Conservation (phyloP, 2,797 vertebrate species). For the Antrozous pallidus region DNA sequence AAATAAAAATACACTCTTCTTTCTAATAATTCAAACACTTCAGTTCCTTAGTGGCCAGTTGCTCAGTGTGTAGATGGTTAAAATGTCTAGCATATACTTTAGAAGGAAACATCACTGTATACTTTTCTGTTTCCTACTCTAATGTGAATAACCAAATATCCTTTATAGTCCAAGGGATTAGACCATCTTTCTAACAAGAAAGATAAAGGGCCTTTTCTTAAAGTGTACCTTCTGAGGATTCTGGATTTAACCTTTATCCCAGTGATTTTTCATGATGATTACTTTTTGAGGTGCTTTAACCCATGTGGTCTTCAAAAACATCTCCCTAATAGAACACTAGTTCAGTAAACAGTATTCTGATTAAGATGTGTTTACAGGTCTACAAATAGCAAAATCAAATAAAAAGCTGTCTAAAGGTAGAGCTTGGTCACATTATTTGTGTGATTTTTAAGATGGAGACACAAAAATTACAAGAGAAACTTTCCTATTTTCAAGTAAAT, state of each 20-base stretch:
- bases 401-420: slow-evolving; percentile 28
- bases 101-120: background rate
- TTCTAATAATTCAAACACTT: background rate
- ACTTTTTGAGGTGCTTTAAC: slow-evolving; percentile 11
- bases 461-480: background rate
- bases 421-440: background rate
- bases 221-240: background rate
- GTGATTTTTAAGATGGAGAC: slow-evolving; percentile 43
- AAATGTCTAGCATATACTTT: background rate
- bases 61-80: background rate
- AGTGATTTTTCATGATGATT: background rate
- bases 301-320: background rate
- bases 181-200: slow-evolving; percentile 9
- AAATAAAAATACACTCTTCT: slow-evolving; percentile 10
- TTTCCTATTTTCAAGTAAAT: slow-evolving; percentile 5
- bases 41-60: background rate
- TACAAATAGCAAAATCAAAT: background rate
- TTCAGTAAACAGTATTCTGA: background rate
- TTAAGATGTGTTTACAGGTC: background rate
- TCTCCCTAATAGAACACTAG: background rate
- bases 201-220: background rate
- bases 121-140: slow-evolving; percentile 2
- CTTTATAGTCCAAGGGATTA: slow-evolving; percentile 22
- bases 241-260: background rate
- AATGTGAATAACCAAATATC: background rate